These are phyloP conservation scores for Etheostoma cragini DNA, from an alignment of 2,113 vertebrate genomes.

Conservation along the genomic window DNA sequence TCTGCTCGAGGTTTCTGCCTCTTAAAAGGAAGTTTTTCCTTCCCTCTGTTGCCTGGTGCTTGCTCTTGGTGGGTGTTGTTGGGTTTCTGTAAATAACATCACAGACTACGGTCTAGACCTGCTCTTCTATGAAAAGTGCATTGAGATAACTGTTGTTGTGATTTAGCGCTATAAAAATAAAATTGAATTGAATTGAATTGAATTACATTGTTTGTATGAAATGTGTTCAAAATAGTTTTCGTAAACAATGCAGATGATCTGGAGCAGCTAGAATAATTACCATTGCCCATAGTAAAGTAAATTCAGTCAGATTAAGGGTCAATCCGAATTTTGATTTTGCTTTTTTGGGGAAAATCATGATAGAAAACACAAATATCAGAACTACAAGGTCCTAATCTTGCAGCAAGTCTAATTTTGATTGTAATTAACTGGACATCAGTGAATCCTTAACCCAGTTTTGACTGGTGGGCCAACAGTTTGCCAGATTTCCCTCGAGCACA, in stretches of 20 bases:
- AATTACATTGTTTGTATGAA: not conserved
- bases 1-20: no score
- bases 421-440: constrained; percentile 42
- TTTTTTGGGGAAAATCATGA: not conserved
- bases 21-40: no score
- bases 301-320: constrained; percentile 1
- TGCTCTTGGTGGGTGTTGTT: no score
- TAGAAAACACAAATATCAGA: constrained; percentile 25
- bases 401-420: constrained; percentile 25
- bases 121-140: no score
- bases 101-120: no score
- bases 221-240: not conserved
- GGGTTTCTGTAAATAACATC: no score
- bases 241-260: not conserved
- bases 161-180: no score
- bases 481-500: not conserved
- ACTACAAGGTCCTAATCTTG: not conserved
- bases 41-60: no score
- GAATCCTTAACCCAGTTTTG: constrained; percentile 70
- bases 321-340: not conserved
- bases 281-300: not conserved
- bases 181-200: no score
- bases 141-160: no score
- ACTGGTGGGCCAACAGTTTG: constrained; percentile 13
- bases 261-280: constrained; percentile 16